phyloP scores from a whole-genome alignment of 2,797 vertebrate genomes.

The Nothura maculosa region DNA sequence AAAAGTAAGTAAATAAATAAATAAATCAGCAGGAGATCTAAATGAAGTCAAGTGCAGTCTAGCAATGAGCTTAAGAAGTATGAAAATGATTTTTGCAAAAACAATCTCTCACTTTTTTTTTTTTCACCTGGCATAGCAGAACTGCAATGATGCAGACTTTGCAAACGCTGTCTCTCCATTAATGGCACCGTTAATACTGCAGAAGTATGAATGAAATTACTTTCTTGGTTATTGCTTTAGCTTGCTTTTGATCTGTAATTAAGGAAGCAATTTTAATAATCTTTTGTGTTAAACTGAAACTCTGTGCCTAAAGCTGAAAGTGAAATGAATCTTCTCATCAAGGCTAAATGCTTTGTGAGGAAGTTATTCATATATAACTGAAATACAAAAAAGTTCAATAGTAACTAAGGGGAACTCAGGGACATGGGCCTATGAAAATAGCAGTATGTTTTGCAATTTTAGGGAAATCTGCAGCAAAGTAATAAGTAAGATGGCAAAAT shows the following conservation, averaged over 20 bases:
- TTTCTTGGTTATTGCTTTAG: conserved; percentile 62
- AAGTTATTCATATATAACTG: conserved; percentile 65
- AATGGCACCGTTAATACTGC: not conserved
- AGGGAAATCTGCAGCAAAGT: not conserved
- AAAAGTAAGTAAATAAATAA: not conserved
- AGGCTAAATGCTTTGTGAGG: conserved; percentile 43
- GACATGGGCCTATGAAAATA: not conserved
- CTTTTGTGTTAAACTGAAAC: conserved; percentile 53
- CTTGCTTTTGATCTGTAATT: conserved; percentile 65
- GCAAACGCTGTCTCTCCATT: not conserved
- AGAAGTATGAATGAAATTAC: not conserved
- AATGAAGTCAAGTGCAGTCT: conserved; percentile 19
- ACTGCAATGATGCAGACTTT: not conserved
- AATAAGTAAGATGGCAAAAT: not conserved
- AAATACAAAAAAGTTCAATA: conserved; percentile 46
- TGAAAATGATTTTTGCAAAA: not conserved
- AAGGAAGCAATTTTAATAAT: conserved; percentile 55
- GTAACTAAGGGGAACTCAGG: conserved; percentile 50
- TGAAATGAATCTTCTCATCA: conserved; percentile 55
- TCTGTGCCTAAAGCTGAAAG: conserved; percentile 20
- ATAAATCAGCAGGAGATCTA: not conserved
- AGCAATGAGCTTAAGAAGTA: not conserved
- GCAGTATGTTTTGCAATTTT: conserved; percentile 33
- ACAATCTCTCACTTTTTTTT: conserved; percentile 38
- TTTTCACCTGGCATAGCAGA: not conserved